Evolutionary conservation across 2,797 vertebrate genomes (phyloP).

Genomic region (Psittacula echo): DNA sequence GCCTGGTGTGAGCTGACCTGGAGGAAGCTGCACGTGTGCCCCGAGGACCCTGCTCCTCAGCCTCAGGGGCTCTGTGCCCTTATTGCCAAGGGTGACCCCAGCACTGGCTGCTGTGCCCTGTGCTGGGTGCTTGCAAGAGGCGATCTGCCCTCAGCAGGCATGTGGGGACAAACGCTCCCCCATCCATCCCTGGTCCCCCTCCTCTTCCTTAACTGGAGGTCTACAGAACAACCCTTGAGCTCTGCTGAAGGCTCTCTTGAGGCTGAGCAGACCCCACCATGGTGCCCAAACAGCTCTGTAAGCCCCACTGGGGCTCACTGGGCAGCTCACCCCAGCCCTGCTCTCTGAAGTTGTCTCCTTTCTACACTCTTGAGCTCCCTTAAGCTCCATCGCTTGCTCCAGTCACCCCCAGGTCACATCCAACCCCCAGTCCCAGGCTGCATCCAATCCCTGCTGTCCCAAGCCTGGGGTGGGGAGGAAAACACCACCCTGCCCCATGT

Average conservation of each 20-base stretch:
- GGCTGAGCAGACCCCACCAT: rapidly evolving
- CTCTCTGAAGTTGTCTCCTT: neutral
- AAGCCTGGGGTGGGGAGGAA: neutral
- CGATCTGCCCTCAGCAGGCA: neutral
- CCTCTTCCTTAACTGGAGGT: neutral
- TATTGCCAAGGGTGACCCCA: rapidly evolving
- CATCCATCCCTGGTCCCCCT: neutral
- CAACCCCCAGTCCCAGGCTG: neutral
- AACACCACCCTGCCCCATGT: neutral
- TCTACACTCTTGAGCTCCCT: neutral
- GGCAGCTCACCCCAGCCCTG: neutral
- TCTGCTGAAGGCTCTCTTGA: neutral
- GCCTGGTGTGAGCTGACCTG: neutral
- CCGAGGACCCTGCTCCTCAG: neutral
- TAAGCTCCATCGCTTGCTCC: neutral
- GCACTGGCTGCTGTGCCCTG: neutral
- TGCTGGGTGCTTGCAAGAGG: neutral
- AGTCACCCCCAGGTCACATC: neutral
- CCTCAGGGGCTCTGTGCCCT: neutral
- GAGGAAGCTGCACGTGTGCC: neutral
- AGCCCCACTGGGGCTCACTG: neutral
- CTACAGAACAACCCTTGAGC: neutral
- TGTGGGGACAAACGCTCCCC: rapidly evolving
- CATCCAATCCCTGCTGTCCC: neutral
- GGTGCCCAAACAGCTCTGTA: neutral